Evolutionary conservation across 1,140 invertebrate genomes (phyloP), one percentile per base, ranked within the genome.

Genomic region (Sycophaga agraensis): DNA sequence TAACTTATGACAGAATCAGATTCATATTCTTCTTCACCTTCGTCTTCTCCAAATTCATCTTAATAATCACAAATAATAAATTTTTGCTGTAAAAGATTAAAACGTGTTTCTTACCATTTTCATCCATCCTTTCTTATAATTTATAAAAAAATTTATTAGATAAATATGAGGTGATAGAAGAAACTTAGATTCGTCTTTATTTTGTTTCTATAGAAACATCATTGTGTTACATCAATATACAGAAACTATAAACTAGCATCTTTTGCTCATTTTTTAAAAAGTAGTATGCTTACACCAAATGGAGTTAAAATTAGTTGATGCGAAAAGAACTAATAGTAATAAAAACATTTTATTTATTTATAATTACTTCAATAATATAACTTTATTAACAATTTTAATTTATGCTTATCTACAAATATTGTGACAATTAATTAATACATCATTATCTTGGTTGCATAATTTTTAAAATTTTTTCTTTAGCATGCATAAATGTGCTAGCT

Each of bases 401-500:
- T 42, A 42, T 42, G n/a, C 9, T 42, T 8, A 39, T 39, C 35
- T 6, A 39, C 35, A 39, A 14, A 14, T 39, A 8, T 39, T 14
- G 9, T 42, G 40, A 7, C 17, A 5, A 6, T 39, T n/a, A 19
- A 17, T 4, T 19, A 42, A 11, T n/a, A 39, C 11, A 31, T 31
- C 11, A 6, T 31, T 31, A 31, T 31, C 11, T 31, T 31, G 21
- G 6, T 64, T 42, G 8, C 0, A 66, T 4, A 40, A 31, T 0
- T 56, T 19, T 22, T 24, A 14, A 14, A n/a, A 63, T 51, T 49
- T 64, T 54, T 55, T 68, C 59, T 60, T 67, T 67, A 3, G 69
- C 48, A n/a, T 21, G 58, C 45, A 72, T 59, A 66, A 84, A 85
- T 40, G 70, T 45, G 14, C 78, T 71, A 28, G 71, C 51, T 8